These are phyloP conservation scores for Acanthosepion pharaonis DNA, from an alignment of 2,888 invertebrate genomes.

Conservation along the genomic window DNA sequence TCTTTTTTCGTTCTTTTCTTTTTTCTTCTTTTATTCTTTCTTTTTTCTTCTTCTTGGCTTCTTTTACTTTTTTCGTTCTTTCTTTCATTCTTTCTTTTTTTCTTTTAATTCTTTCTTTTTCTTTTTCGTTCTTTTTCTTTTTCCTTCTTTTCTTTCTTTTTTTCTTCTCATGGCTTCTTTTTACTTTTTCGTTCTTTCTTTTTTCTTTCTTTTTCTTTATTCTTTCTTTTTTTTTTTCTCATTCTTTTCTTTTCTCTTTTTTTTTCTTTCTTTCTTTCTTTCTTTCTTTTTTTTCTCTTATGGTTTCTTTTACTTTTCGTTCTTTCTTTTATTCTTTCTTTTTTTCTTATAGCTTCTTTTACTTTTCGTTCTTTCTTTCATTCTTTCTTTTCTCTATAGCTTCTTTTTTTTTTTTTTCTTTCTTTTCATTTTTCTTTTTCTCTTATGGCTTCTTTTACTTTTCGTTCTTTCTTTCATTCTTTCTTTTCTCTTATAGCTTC, in stretches of 20 bases:
- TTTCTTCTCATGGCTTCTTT: not conserved
- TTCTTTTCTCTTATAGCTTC: no score
- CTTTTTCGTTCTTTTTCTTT: no score
- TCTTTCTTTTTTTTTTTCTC: not conserved
- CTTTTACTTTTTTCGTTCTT: not conserved
- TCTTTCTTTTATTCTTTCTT: no score
- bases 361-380: not conserved
- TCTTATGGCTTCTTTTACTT: not conserved
- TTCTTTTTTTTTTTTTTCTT: not conserved
- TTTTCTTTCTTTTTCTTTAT: not conserved
- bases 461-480: not conserved
- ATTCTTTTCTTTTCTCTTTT: no score
- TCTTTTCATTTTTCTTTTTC: not conserved
- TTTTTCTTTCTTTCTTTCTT: not conserved
- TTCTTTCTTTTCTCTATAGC: not conserved
- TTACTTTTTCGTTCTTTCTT: not conserved
- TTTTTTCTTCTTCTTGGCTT: not conserved
- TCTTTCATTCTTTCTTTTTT: no score
- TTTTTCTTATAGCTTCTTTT: not conserved
- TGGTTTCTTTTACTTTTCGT: no score
- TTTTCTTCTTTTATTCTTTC: not conserved
- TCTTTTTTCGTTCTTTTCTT: not conserved
- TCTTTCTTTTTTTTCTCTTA: not conserved
- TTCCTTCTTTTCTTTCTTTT: no score
- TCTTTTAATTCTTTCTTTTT: no score